Evolutionary conservation across 2,113 vertebrate species (phyloP).

Genomic region (Anhinga anhinga): DNA sequence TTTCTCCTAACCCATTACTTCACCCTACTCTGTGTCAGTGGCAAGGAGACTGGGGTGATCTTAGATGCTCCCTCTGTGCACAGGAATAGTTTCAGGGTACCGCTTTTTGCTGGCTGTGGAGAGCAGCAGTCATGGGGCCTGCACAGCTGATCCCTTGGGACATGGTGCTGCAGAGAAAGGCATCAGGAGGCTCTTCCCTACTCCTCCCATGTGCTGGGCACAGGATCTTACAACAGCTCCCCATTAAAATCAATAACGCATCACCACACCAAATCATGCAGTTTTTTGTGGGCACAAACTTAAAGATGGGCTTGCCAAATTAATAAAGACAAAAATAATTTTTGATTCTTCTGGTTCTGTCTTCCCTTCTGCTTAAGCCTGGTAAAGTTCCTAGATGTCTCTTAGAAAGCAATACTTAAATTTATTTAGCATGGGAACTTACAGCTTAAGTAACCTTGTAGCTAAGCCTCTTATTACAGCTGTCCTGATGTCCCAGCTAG

Average conservation of each 20-base stretch:
- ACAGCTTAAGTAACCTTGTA: background rate
- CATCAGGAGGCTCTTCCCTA: background rate
- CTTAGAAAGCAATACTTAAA: background rate
- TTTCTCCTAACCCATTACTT: background rate
- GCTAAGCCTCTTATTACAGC: background rate
- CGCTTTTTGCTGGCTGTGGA: background rate
- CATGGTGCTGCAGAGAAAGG: background rate
- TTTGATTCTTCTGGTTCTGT: background rate
- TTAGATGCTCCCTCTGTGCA: background rate
- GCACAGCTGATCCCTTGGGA: background rate
- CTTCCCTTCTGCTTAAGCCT: background rate
- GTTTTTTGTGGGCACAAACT: background rate
- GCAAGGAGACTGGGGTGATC: background rate
- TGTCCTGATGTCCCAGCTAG: background rate
- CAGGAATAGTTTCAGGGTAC: background rate
- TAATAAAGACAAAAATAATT: background rate
- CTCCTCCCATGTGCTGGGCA: background rate
- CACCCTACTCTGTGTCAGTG: background rate
- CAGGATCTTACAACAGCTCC: background rate
- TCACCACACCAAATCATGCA: too few relatives aligned
- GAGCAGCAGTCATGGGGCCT: background rate
- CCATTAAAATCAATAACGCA: background rate
- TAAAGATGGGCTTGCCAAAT: background rate
- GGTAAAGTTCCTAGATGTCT: background rate
- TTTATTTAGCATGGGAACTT: background rate